Base-by-base conservation (phyloP, 2,888 invertebrate species). In the Conus canariensis region DNA sequence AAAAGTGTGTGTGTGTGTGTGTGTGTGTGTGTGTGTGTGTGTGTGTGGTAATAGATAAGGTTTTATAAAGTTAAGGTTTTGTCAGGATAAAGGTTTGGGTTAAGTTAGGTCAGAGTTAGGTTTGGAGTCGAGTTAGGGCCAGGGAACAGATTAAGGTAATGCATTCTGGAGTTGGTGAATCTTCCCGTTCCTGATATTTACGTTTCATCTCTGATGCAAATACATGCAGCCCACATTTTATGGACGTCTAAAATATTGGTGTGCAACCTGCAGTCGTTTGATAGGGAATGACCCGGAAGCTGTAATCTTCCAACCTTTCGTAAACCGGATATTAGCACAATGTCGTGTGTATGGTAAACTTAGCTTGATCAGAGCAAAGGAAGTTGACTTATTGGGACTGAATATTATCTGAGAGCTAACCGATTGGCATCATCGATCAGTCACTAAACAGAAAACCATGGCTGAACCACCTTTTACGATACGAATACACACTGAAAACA, bases 401-500 rank as follows among this genome's bases (percentile, higher is more conserved):
- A 8, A 56, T 14, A n/a, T n/a, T 60, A 60, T 14, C 19, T n/a
- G 19, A 12, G 59, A 25, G 22, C 25, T 45, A 45, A 45, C 45
- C 45, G 45, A 14, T 8, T 25, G n/a, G 25, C 25, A 60, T 67
- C 19, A 8, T 86, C 9, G 60, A 67, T 30, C 19, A 8, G 22
- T 30, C 8, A 30, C n/a, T 16, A 16, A 60, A 59, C 30, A 80
- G 16, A 14, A n/a, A 45, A 45, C 1, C 59, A 89, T 89, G 89
- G 59, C 88, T 74, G 90, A 91, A 67, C 94, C 94, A 9, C 93
- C 93, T 9, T 94, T 95, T 82, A 95, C 95, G 0, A 93, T 95
- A 22, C 90, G 95, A 89, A 95, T 95, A 60, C 92, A 93, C 19
- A 94, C 94, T 58, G 95, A 94, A 70, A 93, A 93, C 88, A 94